Base-by-base conservation (phyloP, 2,797 vertebrate species). In the Microctenopoma steveboyesi region DNA sequence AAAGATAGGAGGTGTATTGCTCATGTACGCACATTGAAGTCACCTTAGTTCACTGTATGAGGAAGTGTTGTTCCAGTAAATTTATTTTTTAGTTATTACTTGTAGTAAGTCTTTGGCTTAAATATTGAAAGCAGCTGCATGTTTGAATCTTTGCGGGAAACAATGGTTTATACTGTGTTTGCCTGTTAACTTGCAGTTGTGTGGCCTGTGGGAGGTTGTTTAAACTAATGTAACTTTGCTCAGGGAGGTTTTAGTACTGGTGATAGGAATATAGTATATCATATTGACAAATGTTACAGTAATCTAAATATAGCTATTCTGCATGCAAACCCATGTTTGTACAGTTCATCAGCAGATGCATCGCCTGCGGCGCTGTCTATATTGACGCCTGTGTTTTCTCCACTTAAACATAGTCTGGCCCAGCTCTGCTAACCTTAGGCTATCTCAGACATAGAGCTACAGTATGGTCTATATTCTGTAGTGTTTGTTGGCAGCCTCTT, bases 401-500 rank as follows among this genome's bases (percentile, higher is more conserved):
- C 49, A 46, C 30, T 53, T 75, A 72, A 22, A 22, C 22, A 22
- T 22, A 22, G 22, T 22, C 22, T 22, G 22, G 22, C 22, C 22
- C 22, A 22, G 22, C 22, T 22, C 22, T 22, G 22, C 22, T 22
- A 22, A 22, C 22, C 22, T 22, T 22, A 22, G 22, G 22, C 63
- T 54, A 52, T 50, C 47, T 59, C 47, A 10, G 50, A 50, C 40
- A 11, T 37, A 35, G 54, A 72, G 60, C 37, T n/a, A 56, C 64
- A 68, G 27, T 43, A 59, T 60, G 39, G 57, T 62, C 62, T 76
- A 64, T 79, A 46, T 81, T 33, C 49, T 60, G 9, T 57, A 22
- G 53, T 72, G 61, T 85, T 75, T 86, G 78, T 82, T 63, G 82
- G 42, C 51, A 58, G 51, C 48, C 51, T 70, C 56, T 72, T 75